Evolutionary conservation across 2,113 vertebrate genomes (phyloP).

Genomic region (Cranoglanis bouderius): DNA sequence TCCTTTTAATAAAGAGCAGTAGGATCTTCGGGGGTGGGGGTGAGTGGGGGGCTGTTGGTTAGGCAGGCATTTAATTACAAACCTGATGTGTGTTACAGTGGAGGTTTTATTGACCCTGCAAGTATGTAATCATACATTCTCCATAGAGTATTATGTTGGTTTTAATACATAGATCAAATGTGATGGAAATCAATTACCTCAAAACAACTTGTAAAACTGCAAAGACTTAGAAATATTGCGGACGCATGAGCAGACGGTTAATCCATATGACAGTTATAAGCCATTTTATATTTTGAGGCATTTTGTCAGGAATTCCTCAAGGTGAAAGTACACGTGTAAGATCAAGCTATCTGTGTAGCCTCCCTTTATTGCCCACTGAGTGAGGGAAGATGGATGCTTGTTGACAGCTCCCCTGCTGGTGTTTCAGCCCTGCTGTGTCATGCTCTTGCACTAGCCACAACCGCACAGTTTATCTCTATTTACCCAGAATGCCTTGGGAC

Average conservation of each 20-base stretch:
- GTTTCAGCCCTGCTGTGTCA: constrained; percentile 66
- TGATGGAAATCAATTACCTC: neutral
- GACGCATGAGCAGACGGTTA: neutral
- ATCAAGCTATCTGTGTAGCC: constrained; percentile 5
- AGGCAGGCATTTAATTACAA: neutral
- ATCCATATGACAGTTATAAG: neutral
- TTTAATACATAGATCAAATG: neutral
- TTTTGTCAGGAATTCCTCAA: neutral
- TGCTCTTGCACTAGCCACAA: constrained; percentile 56
- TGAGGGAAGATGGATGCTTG: constrained; percentile 60
- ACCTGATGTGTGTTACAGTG: neutral
- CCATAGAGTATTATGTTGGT: neutral
- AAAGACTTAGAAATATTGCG: neutral
- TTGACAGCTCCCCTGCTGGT: constrained; percentile 65
- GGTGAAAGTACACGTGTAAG: neutral
- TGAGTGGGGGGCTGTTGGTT: neutral
- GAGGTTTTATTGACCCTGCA: neutral
- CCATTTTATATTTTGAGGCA: neutral
- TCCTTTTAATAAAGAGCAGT: constrained; percentile 30
- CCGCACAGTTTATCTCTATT: constrained; percentile 67
- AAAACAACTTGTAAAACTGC: neutral
- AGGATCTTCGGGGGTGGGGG: neutral
- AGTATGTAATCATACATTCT: neutral
- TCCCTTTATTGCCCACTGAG: constrained; percentile 50
- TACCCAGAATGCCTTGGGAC: constrained; percentile 57